Evolutionary conservation across 2,797 vertebrate genomes (phyloP).

Genomic region (Coregonus sp.): DNA sequence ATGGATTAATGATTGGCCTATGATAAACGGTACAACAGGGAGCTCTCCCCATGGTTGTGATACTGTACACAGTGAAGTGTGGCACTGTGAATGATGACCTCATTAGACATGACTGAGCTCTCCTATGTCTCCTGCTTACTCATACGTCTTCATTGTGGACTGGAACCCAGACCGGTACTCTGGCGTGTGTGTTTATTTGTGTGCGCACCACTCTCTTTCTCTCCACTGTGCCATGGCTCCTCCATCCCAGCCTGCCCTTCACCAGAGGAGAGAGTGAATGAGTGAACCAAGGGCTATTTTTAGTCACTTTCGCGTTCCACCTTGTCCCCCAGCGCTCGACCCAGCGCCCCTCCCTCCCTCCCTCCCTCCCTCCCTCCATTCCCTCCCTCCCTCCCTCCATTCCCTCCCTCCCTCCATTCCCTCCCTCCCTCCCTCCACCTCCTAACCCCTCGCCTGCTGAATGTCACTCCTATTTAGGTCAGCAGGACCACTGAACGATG

Average conservation of each 20-base stretch:
- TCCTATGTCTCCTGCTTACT: conserved; percentile 45
- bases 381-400: too few species aligned
- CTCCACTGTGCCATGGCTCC: conserved; percentile 23
- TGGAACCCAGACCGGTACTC: conserved; percentile 43
- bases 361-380: conserved; percentile 31
- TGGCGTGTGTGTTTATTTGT: conserved; percentile 23
- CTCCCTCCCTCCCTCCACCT: too few species aligned
- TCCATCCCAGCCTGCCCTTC: conserved; percentile 53
- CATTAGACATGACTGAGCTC: conserved; percentile 71
- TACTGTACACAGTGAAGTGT: conserved; percentile 58
- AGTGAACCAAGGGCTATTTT: conserved; percentile 53
- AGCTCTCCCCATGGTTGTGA: conserved; percentile 38
- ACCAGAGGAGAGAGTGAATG: conserved; percentile 31
- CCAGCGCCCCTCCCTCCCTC: conserved; percentile 42
- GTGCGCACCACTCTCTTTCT: conserved; percentile 36
- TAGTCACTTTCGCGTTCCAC: conserved; percentile 50
- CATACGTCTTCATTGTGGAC: conserved; percentile 66
- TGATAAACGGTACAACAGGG: conserved; percentile 26
- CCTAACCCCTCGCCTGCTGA: conserved; percentile 38
- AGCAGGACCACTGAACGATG: conserved; percentile 48
- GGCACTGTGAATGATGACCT: conserved; percentile 75
- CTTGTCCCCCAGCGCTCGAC: conserved; percentile 46
- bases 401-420: neutral
- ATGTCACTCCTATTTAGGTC: conserved; percentile 75
- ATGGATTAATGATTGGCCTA: conserved; percentile 15